Base-by-base conservation (phyloP, 2,113 vertebrate species). In the Puma concolor region DNA sequence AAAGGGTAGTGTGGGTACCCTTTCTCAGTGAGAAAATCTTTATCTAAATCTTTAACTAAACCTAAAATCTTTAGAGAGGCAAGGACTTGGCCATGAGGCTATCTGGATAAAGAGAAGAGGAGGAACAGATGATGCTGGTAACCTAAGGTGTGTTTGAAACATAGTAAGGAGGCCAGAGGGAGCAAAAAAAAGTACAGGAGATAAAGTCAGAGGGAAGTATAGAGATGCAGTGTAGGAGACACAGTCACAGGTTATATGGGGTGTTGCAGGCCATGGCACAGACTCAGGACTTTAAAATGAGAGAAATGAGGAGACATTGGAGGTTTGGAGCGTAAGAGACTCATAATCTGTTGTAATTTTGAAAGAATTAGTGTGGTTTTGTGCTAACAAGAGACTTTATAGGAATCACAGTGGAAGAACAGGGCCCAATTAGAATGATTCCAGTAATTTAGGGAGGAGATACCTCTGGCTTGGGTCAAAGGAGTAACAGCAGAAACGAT, bases 121-220 rank as follows among this genome's bases (percentile, higher is more conserved):
- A n/a, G 16, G 3, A 66, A 60, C 12, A 84, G 25, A 41, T 2
- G 19, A 25, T 33, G 9, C 4, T 1, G 7, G 33, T 21, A 25
- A 17, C 44, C 44, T 23, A n/a, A 87, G 8, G 10, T 6, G 3
- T 64, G 31, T 64, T 12, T 77, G 11, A 48, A 50, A 4, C 7
- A 36, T 3, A 66, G 17, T 11, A 21, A 50, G 48, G 16, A 71
- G 33, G 8, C 29, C 25, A 83, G 0, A 1, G 16, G 21, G 1
- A 31, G 12, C 7, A 69, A 57, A 44, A 50, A 8, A 2, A 41
- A 72, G 31, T 11, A 2, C 1, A 33, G n/a, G 88, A 81, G 41
- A 27, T 33, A 29, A 50, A 33, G n/a, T 33, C 31, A 29, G 13
- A 31, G 6, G 12, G 27, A 41, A 19, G 10, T 72, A 2, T 38